These are phyloP conservation scores for Cirrhinus molitorella DNA, from an alignment of 2,797 vertebrate species.

Conservation along the genomic window DNA sequence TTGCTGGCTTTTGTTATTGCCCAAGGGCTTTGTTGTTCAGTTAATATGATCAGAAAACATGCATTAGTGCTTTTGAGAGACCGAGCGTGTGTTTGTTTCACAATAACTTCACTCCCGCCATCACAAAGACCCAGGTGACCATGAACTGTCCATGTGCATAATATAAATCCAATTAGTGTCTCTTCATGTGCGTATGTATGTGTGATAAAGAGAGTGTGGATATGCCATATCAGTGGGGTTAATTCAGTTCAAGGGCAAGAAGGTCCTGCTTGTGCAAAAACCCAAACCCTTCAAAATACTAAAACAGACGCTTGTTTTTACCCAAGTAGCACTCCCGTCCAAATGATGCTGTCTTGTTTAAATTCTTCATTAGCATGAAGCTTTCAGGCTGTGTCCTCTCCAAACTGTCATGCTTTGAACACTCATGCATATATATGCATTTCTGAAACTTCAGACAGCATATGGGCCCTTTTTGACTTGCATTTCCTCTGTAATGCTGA, in stretches of 20 bases:
- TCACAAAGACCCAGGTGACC: slow-evolving; percentile 34
- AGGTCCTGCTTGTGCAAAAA: neutral
- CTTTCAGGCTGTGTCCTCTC: neutral
- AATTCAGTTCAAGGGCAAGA: slow-evolving; percentile 41
- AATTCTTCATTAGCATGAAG: slow-evolving; percentile 43
- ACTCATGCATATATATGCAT: neutral
- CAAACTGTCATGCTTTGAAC: slow-evolving; percentile 4
- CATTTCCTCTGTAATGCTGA: slow-evolving; percentile 53
- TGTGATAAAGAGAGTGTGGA: neutral
- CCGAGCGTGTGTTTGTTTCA: neutral
- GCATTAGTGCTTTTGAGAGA: slow-evolving; percentile 27
- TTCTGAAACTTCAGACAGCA: slow-evolving; percentile 21
- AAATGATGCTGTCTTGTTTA: slow-evolving; percentile 38
- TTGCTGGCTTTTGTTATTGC: slow-evolving; percentile 27
- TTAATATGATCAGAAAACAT: slow-evolving; percentile 33
- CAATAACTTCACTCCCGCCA: too few relatives aligned
- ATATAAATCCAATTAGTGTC: slow-evolving; percentile 55
- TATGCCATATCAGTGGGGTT: slow-evolving; percentile 24
- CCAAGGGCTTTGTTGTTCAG: slow-evolving; percentile 12
- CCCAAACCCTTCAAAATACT: neutral
- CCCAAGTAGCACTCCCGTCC: slow-evolving; percentile 13
- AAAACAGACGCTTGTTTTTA: slow-evolving; percentile 22
- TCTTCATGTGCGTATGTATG: slow-evolving; percentile 24
- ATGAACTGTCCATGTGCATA: slow-evolving; percentile 38
- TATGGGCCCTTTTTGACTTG: neutral